These are phyloP conservation scores for Papilio aristodemus DNA, from an alignment of 1,140 invertebrate genomes.

Conservation along the genomic window DNA sequence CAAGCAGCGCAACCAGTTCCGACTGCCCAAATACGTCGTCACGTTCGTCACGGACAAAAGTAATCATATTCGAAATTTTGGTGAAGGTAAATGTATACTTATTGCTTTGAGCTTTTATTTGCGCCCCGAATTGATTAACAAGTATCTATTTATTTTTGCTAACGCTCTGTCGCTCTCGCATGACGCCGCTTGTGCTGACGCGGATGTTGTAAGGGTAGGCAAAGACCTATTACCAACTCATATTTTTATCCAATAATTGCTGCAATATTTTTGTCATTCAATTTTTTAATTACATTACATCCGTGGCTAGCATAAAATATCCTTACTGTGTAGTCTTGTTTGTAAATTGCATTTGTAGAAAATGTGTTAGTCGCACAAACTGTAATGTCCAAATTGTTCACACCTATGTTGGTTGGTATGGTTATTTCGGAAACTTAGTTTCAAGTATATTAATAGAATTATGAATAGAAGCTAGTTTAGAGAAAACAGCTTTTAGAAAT, in stretches of 20 bases:
- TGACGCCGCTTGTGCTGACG: conserved; percentile 54
- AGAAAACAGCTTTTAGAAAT: too few species aligned
- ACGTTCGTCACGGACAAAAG: conserved; percentile 81
- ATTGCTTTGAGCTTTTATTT: conserved; percentile 78
- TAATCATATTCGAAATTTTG: conserved; percentile 82
- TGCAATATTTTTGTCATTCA: too few species aligned
- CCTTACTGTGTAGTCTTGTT: conserved; percentile 37
- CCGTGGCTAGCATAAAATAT: conserved; percentile 42
- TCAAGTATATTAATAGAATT: too few species aligned
- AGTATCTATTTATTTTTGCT: conserved; percentile 55
- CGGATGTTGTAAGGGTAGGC: conserved; percentile 42
- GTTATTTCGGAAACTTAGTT: too few species aligned
- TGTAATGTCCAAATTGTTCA: too few species aligned
- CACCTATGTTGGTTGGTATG: too few species aligned
- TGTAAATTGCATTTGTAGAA: conserved; percentile 20
- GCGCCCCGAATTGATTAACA: conserved; percentile 56
- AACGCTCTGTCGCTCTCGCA: conserved; percentile 56
- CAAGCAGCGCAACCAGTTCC: conserved; percentile 79
- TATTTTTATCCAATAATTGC: too few species aligned
- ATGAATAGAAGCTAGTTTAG: too few species aligned
- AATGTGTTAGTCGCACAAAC: neutral
- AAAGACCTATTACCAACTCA: too few species aligned
- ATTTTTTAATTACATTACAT: conserved; percentile 33
- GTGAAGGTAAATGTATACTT: conserved; percentile 82
- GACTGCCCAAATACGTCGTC: conserved; percentile 83